phyloP scores from a whole-genome alignment of 2,113 vertebrate species.

The Marmota monax region DNA sequence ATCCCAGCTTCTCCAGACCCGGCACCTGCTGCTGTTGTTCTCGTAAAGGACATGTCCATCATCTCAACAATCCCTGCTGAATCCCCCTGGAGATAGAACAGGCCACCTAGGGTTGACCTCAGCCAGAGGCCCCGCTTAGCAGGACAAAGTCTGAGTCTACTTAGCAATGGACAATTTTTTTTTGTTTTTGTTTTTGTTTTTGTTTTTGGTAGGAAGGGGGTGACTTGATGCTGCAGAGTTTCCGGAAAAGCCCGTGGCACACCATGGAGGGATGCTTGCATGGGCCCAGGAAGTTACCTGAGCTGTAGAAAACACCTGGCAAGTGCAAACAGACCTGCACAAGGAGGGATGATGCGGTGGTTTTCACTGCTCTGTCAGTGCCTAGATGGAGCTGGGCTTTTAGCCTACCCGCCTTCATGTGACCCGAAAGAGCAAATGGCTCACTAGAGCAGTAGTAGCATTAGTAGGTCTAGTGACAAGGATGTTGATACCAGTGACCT shows the following conservation, averaged over 20 bases:
- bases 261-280: not conserved
- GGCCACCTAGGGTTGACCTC: not conserved
- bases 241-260: no score
- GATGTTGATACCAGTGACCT: rapidly evolving
- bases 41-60: not conserved
- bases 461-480: not conserved
- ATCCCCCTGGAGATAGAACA: not conserved
- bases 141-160: not conserved
- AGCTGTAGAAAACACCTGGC: rapidly evolving
- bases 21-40: not conserved
- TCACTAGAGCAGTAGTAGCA: rapidly evolving
- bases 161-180: rapidly evolving
- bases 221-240: no score
- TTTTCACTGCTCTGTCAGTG: not conserved
- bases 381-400: not conserved
- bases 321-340: rapidly evolving
- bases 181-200: rapidly evolving
- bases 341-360: rapidly evolving
- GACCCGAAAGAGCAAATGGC: no score
- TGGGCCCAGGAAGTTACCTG: not conserved
- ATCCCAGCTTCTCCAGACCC: not conserved
- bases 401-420: rapidly evolving
- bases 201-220: no score
- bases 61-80: not conserved
- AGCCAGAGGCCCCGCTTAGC: not conserved